Percentiles rank a stretch among this genome's conserved stretches.
phyloP scores from a whole-genome alignment of 2,888 invertebrate species.

The Malthinus flaveolus region DNA sequence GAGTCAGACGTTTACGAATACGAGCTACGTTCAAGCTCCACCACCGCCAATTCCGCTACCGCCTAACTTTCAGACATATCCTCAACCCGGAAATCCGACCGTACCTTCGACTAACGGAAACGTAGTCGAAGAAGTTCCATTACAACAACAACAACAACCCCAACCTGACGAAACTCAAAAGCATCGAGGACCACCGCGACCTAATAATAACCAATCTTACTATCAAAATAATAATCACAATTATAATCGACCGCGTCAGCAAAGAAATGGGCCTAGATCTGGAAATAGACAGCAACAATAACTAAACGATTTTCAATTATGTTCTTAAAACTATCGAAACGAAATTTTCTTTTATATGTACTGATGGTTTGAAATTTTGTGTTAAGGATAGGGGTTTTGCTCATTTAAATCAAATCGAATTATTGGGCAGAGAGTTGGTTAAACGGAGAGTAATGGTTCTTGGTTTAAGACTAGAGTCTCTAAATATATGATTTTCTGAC shows the following conservation, averaged over 20 bases:
- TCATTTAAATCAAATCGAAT: no score
- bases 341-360: no score
- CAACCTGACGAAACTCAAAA: constrained; percentile 44
- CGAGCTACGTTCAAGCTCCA: constrained; percentile 67
- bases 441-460: no score
- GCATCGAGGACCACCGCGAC: constrained; percentile 36
- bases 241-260: constrained; percentile 42
- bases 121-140: constrained; percentile 27
- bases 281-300: constrained; percentile 27
- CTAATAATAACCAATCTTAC: constrained; percentile 45
- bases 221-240: constrained; percentile 47
- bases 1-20: constrained; percentile 85
- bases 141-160: constrained; percentile 48
- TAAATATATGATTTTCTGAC: no score
- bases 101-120: constrained; percentile 42
- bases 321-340: no score
- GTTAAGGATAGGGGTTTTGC: no score
- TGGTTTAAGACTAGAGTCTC: no score
- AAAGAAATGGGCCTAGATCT: constrained; percentile 43
- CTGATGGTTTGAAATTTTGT: no score
- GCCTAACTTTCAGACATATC: constrained; percentile 53
- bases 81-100: constrained; percentile 41
- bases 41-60: constrained; percentile 62
- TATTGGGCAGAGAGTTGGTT: no score
- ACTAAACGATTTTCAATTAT: constrained; percentile 6